phyloP scores from a whole-genome alignment of 2,113 vertebrate genomes.

The Sitta europaea region DNA sequence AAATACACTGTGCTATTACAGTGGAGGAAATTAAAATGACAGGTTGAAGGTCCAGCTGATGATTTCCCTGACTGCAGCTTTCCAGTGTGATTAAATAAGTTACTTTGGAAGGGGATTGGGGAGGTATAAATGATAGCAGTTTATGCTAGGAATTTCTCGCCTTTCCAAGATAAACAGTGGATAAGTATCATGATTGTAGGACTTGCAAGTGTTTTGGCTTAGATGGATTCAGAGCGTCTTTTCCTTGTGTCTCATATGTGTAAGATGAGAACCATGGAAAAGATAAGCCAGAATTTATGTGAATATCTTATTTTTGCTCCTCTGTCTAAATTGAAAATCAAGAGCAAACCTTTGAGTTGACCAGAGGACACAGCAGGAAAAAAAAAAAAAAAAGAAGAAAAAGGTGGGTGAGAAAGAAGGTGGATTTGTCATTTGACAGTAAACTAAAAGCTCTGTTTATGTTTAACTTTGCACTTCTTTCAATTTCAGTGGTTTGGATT shows the following conservation, averaged over 20 bases:
- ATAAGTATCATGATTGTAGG: neutral
- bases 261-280: neutral
- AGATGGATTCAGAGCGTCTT: neutral
- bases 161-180: constrained; percentile 1
- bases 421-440: neutral
- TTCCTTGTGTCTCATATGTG: neutral
- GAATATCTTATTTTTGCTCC: neutral
- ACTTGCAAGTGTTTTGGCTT: neutral
- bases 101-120: neutral
- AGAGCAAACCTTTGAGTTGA: neutral
- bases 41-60: neutral
- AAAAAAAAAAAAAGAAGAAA: neutral
- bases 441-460: neutral
- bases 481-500: neutral
- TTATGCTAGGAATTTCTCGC: constrained; percentile 11
- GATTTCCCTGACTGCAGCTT: neutral
- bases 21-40: neutral
- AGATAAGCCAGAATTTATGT: neutral
- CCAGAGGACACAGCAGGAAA: neutral
- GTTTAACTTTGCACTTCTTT: neutral
- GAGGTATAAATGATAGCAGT: neutral
- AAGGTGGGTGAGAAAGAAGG: neutral
- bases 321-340: neutral
- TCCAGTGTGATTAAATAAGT: neutral
- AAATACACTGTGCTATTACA: neutral